Conservation (phyloP, 64 coral and sea anemone genomes). For the Hydrozoanthus tunicans region DNA sequence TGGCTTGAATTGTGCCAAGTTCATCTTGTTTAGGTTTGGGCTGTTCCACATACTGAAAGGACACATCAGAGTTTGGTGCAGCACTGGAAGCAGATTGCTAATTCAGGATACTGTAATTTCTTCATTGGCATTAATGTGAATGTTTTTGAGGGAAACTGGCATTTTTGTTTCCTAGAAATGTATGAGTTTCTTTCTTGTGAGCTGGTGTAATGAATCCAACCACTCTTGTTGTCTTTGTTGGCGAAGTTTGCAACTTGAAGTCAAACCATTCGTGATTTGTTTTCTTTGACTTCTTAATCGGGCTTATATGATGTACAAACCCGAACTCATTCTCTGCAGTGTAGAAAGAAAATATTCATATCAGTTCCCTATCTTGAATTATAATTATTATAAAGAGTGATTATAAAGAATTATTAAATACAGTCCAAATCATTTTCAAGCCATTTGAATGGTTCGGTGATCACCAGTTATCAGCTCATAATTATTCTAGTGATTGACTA, state of each 20-base stretch:
- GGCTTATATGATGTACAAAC: too few species aligned
- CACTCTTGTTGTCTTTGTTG: constrained; percentile 1
- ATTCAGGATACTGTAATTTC: neutral
- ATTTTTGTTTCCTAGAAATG: constrained; percentile 8
- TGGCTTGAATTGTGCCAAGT: constrained; percentile 8
- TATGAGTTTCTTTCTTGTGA: neutral
- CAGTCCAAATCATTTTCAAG: too few species aligned
- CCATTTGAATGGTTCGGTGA: too few species aligned
- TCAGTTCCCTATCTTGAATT: too few species aligned
- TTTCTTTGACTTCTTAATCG: neutral
- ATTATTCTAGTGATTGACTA: too few species aligned
- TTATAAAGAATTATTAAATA: too few species aligned
- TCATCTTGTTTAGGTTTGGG: constrained; percentile 1
- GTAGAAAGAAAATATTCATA: too few species aligned
- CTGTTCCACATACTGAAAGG: constrained; percentile 40
- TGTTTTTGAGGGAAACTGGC: neutral
- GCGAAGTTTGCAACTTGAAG: too few species aligned
- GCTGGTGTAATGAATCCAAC: constrained; percentile 22
- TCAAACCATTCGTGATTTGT: neutral
- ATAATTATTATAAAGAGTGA: too few species aligned
- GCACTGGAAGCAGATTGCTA: neutral
- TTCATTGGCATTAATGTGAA: constrained; percentile 13
- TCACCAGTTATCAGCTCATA: too few species aligned
- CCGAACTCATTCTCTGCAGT: too few species aligned
- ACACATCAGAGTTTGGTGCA: constrained; percentile 1